Base-by-base conservation (phyloP, 2,797 vertebrate genomes). In the Telmatherina bonti region DNA sequence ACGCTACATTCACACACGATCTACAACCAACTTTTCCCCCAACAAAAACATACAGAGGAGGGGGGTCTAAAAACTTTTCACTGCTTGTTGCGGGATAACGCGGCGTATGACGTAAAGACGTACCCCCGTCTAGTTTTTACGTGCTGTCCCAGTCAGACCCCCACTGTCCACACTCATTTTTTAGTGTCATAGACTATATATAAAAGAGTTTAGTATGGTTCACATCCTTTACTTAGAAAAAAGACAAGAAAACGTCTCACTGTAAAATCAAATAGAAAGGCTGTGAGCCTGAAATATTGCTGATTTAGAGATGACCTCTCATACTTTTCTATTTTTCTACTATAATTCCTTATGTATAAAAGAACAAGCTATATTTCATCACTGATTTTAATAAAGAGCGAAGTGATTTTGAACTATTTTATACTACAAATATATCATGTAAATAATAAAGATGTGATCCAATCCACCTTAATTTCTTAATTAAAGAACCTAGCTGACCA, bases 91-190 rank as follows among this genome's bases (percentile, higher is more conserved):
- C 84, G 78, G 90, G 92, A 92, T 93, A 94, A 93, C 94, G 93
- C 92, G 91, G 93, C 94, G 94, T 86, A 78, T 95, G 93, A 94
- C 94, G 94, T 91, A 31, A 88, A 9, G 47, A 83, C 91, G 85
- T 49, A 84, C 57, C 53, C 79, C 57, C 59, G 18, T 18, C 55
- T 62, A n/a, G n/a, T 15, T 45, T 62, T 69, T 67, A 88, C 90
- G 90, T 82, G 24, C 62, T 8, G 41, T 36, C n/a, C 45, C 45
- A 52, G 18, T 51, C 43, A 29, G 31, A 20, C 61, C 51, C 60
- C 57, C 41, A 7, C 26, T 20, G 2, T 16, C 49, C 11, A 4
- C 1, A 11, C 4, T n/a, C n/a, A n/a, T n/a, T n/a, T n/a, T n/a
- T n/a, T n/a, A n/a, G n/a, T n/a, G n/a, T n/a, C n/a, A n/a, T n/a